phyloP scores from a whole-genome alignment of 2,888 invertebrate genomes.

The Gonocerus acuteangulatus region DNA sequence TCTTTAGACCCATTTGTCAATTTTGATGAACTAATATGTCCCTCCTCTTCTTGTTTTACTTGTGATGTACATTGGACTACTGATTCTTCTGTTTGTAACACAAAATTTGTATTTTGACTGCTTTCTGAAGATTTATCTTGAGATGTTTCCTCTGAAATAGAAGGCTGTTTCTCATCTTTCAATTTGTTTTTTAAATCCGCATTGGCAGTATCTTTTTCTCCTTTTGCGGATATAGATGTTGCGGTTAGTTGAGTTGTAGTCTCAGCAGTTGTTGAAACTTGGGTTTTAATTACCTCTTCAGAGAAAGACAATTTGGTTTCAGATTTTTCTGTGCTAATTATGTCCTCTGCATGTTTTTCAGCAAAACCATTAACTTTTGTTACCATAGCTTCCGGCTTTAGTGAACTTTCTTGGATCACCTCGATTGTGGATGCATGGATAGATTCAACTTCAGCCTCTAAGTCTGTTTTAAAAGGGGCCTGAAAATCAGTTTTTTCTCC shows the following conservation, averaged over 20 bases:
- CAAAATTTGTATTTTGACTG: too few relatives aligned
- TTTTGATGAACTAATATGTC: background rate
- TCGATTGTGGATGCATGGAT: background rate
- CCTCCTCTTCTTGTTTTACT: background rate
- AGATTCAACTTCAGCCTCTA: background rate
- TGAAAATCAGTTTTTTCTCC: background rate
- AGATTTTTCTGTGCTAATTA: too few relatives aligned
- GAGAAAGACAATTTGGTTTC: too few relatives aligned
- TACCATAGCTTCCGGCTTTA: background rate
- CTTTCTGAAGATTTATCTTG: too few relatives aligned
- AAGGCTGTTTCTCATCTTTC: slow-evolving; percentile 16
- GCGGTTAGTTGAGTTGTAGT: background rate
- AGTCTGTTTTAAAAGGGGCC: background rate
- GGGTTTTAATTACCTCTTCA: too few relatives aligned
- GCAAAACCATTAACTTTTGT: slow-evolving; percentile 12
- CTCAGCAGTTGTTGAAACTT: too few relatives aligned
- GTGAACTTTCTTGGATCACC: background rate
- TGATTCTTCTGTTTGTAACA: too few relatives aligned
- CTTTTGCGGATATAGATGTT: slow-evolving; percentile 4
- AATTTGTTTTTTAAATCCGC: slow-evolving; percentile 21
- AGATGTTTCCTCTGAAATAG: background rate
- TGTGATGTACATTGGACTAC: too few relatives aligned
- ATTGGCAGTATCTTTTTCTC: slow-evolving; percentile 16
- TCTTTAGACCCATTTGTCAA: too few relatives aligned
- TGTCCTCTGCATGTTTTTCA: background rate